Percentiles rank a stretch among this genome's conserved stretches.
These are phyloP conservation scores for Drymonia ruficornis DNA, from an alignment of 2,888 invertebrate species.

Conservation along the genomic window DNA sequence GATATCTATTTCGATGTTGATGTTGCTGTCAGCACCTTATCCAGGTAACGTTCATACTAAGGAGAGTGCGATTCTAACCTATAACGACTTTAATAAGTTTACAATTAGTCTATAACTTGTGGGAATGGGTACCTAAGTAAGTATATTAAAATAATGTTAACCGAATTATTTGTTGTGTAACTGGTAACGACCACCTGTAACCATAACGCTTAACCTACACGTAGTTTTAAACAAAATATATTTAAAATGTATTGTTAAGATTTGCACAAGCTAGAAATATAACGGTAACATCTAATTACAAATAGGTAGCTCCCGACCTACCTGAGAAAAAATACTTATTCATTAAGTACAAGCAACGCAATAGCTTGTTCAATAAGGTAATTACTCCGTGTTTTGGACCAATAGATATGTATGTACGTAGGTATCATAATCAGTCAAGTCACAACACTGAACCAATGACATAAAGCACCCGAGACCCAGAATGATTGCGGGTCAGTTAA, in stretches of 20 bases:
- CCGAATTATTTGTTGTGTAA: not conserved
- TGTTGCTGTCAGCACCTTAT: slow-evolving; percentile 72
- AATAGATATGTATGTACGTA: slow-evolving; percentile 8
- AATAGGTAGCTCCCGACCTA: no score
- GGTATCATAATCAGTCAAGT: slow-evolving; percentile 40
- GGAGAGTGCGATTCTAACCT: not conserved
- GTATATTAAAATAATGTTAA: not conserved
- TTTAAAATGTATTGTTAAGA: no score
- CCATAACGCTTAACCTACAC: not conserved
- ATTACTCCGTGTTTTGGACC: not conserved
- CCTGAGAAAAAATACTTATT: no score
- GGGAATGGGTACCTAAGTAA: not conserved
- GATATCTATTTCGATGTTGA: slow-evolving; percentile 81
- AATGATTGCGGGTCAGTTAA: slow-evolving; percentile 62
- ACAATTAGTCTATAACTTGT: not conserved
- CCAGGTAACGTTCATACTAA: slow-evolving; percentile 60
- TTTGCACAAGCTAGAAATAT: no score
- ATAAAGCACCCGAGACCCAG: slow-evolving; percentile 59
- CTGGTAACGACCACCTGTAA: slow-evolving; percentile 7
- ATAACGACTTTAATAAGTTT: not conserved
- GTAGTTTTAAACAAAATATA: no score
- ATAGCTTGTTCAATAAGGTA: not conserved
- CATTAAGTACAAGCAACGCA: not conserved
- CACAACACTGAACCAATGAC: slow-evolving; percentile 55
- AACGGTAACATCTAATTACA: no score